Evolutionary conservation across 2,113 vertebrate species (phyloP).

Genomic region (Mixornis gularis): DNA sequence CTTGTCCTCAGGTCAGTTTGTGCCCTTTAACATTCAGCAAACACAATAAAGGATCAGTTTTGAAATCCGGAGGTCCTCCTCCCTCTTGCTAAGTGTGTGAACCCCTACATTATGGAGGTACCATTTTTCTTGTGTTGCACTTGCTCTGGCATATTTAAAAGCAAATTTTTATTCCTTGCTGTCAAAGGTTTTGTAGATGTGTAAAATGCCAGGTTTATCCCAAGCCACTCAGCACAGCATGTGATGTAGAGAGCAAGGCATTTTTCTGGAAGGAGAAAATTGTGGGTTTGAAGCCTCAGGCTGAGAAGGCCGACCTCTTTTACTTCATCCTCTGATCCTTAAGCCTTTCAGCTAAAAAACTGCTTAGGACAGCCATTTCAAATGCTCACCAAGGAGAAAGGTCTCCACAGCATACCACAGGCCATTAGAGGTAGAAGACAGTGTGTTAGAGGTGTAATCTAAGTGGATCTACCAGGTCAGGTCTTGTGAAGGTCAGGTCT

Average conservation of each 20-base stretch:
- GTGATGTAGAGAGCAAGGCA: not conserved
- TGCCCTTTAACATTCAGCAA: not conserved
- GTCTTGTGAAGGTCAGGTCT: not conserved
- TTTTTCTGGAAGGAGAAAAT: constrained; percentile 5
- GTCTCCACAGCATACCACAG: not conserved
- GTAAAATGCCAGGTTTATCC: not conserved
- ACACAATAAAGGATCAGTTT: not conserved
- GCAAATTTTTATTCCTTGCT: not conserved
- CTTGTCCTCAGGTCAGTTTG: not conserved
- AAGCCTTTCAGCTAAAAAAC: not conserved
- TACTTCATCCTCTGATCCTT: not conserved
- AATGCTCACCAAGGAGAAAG: not conserved
- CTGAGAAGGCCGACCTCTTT: not conserved
- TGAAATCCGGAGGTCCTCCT: not conserved
- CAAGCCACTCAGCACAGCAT: not conserved
- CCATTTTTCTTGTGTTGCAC: not conserved
- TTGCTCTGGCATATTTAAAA: not conserved
- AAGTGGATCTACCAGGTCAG: not conserved
- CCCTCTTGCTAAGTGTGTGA: not conserved
- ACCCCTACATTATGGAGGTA: not conserved
- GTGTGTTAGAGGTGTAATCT: not conserved
- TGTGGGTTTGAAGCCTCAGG: not conserved
- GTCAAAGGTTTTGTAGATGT: not conserved
- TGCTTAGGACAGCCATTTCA: not conserved
- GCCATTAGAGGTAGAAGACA: not conserved